Base-by-base conservation (phyloP, 2,888 invertebrate species). In the Trilocha varians region DNA sequence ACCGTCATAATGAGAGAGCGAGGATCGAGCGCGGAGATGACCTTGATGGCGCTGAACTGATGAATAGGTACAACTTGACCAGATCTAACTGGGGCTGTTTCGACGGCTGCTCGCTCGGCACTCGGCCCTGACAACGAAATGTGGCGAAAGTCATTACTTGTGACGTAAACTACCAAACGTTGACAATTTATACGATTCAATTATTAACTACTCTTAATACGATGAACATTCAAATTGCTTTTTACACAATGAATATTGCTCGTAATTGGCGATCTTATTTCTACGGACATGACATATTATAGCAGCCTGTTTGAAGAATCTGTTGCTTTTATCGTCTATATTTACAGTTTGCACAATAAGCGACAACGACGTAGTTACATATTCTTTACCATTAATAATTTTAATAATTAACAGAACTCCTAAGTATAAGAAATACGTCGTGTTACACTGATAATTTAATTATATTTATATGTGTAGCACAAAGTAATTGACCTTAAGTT, bases 81-180 rank as follows among this genome's bases (percentile, higher is more conserved):
- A 53, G 49, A 53, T 55, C 52, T 55, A 53, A 52, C 57, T 56
- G 57, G 53, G 59, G 54, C 53, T 56, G 54, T 57, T 59, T 65
- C 60, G 65, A 67, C 65, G 65, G 57, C 58, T 63, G 58, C 44
- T 55, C 48, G 50, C 53, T 55, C 57, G 50, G 59, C 57, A 46
- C 49, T 55, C 67, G 70, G 66, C 75, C 75, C 66, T 76, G 77
- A 66, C 75, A 67, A 74, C 73, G 77, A 76, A 78, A 78, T 65
- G 74, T 68, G 72, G 80, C 78, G 80, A 82, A 82, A 82, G 82
- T 79, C 67, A 61, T 62, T 59, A 65, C 70, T 70, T 72, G 73
- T 71, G 65, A 65, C 55, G 51, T 48, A 6, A 9, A 25, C 25
- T 11, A 25, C 25, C 11, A 25, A 25, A 25, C 25, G 5, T 18